Base-by-base conservation (phyloP, 2,888 invertebrate species). In the Cephus spinipes region DNA sequence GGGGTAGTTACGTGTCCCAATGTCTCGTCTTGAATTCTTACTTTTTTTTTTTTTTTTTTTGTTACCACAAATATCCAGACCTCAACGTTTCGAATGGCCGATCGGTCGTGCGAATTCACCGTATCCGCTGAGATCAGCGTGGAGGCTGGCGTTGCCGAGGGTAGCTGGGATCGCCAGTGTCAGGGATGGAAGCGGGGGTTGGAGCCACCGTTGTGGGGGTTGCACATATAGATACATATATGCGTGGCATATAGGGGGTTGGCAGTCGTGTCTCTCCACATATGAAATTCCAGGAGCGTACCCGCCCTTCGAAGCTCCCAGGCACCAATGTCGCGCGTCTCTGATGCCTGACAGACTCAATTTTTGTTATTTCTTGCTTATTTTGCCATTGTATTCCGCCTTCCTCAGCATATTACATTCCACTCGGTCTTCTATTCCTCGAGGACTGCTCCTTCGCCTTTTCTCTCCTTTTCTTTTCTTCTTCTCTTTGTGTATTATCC, bases 221-320 rank as follows among this genome's bases (percentile, higher is more conserved):
- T 15, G 40, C 40, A 55, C 40, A 6, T 55, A 55, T 55, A 55
- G 40, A 55, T 23, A 55, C 40, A 55, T 55, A 23, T 55, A 55
- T 55, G 23, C 40, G 40, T 55, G 9, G 40, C 23, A 55, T 55
- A 55, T 23, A 55, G 40, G 31, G 68, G 55, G 32, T 76, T 76
- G 4, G 35, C 35, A 69, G 68, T 68, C 74, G 74, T 55, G 40
- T 69, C 75, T 83, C 77, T 81, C 78, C 83, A 83, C 83, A 83
- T 83, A 83, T 83, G 83, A 81, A 83, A 83, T 83, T 83, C 83
- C 78, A 68, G 69, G 78, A 78, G 73, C 78, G 76, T 78, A 89
- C 80, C 79, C 80, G 76, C 79, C 83, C 82, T 79, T 79, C 80
- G 31, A 32, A 12, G 31, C 32, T 33, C 31, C 71, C 31, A 71